Base-by-base conservation (phyloP, 2,113 vertebrate genomes). In the Motacilla alba region DNA sequence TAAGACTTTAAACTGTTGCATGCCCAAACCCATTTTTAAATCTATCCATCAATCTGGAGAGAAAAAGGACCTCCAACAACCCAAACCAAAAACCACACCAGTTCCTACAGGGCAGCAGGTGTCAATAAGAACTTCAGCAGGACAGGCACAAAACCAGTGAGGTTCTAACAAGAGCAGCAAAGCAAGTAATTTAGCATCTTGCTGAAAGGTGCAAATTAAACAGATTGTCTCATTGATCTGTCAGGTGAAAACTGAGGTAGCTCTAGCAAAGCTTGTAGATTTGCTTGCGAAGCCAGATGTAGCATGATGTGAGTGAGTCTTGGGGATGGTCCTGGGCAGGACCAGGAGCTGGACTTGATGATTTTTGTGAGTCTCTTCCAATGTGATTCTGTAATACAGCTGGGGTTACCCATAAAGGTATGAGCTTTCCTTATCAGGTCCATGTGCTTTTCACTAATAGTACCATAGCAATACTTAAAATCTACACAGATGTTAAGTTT, bases 261-360 rank as follows among this genome's bases (percentile, higher is more conserved):
- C 10, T 89, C 52, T 53, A 94, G 52, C 37, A 73, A 90, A 90
- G 19, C 37, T 3, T 68, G 52, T 30, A 56, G 28, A 47, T 26
- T 39, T 67, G 24, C 15, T 35, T 49, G 33, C 43, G 43, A 77
- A 92, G 86, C 30, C 4, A 12, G 16, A 62, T 1, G 22, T 37
- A 68, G 52, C 14, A 37, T 10, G 26, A 67, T 22, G 35, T 30
- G 33, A 76, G 7, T 44, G 62, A 69, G 15, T 53, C 27, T 23
- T 53, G 64, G 46, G 28, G 23, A 53, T 0, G 2, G 39, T 37
- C 46, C 27, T 0, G 0, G 60, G 39, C 33, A 62, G 55, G 55
- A 30, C 15, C 19, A 87, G 28, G 28, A 53, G 53, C 1, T 28
- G 22, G 27, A 53, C 28, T 33, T 10, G 9, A 43, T 31, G 52